These are phyloP conservation scores for Coenobita brevimanus DNA, from an alignment of 1,140 invertebrate species.

Conservation along the genomic window DNA sequence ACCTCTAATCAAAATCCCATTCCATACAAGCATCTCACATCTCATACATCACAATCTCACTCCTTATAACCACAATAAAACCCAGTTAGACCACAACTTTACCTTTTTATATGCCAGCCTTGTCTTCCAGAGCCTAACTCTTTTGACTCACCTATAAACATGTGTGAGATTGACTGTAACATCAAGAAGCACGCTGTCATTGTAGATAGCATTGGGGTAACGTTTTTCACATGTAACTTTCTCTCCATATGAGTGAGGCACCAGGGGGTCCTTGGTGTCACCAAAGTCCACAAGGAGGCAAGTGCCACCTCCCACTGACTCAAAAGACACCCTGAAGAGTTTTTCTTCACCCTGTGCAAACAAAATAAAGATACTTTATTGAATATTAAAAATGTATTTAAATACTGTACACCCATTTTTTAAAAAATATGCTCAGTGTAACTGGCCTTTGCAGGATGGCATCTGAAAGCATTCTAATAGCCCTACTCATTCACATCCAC, in stretches of 20 bases:
- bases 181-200: slow-evolving; percentile 10
- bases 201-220: slow-evolving; percentile 48
- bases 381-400: neutral
- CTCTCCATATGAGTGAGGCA: slow-evolving; percentile 56
- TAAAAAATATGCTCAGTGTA: too few species aligned
- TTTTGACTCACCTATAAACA: slow-evolving; percentile 59
- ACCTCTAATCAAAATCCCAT: too few species aligned
- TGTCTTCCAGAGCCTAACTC: too few species aligned
- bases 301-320: slow-evolving; percentile 71
- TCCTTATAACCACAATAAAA: too few species aligned
- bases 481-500: neutral
- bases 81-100: too few species aligned
- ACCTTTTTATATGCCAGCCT: too few species aligned
- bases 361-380: neutral
- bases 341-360: slow-evolving; percentile 49
- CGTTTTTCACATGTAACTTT: slow-evolving; percentile 47
- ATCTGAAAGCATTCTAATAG: too few species aligned
- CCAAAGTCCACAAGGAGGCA: slow-evolving; percentile 74
- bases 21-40: too few species aligned
- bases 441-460: too few species aligned
- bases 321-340: slow-evolving; percentile 71
- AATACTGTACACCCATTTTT: too few species aligned
- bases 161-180: slow-evolving; percentile 51
- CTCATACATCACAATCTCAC: too few species aligned
- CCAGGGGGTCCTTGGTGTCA: slow-evolving; percentile 69